Percentiles rank a stretch among this genome's conserved stretches.
Evolutionary conservation across 2,888 invertebrate genomes (phyloP).

Genomic region (Spatulosminthurus flaviceps): DNA sequence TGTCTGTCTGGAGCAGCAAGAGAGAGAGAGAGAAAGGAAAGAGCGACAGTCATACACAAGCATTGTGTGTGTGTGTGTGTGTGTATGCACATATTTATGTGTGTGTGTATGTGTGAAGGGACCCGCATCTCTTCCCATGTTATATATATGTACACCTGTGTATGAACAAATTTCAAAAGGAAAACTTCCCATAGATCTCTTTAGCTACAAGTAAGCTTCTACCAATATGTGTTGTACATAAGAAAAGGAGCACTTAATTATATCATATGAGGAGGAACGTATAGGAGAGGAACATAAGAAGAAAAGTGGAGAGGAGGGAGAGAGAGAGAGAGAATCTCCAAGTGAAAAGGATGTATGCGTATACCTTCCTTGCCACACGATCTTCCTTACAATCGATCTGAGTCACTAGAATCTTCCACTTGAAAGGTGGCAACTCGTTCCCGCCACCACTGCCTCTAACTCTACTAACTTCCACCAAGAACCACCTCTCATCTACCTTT

Average conservation of each 20-base stretch:
- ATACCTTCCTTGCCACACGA: constrained; percentile 30
- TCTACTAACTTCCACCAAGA: background rate
- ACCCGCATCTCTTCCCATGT: background rate
- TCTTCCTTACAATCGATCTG: constrained; percentile 55
- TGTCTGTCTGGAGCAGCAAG: constrained; percentile 20
- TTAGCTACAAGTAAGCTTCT: too few relatives aligned
- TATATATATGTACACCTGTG: background rate
- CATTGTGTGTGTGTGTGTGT: background rate
- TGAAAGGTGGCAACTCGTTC: constrained; percentile 52
- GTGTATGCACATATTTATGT: background rate
- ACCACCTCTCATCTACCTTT: too few relatives aligned
- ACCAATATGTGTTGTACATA: too few relatives aligned
- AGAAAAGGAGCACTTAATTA: too few relatives aligned
- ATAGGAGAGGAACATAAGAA: too few relatives aligned
- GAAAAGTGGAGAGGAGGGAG: background rate
- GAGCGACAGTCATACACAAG: constrained; percentile 23
- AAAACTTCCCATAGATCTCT: background rate
- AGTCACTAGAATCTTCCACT: constrained; percentile 52
- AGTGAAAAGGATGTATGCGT: background rate
- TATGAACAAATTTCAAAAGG: background rate
- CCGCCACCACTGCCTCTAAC: background rate
- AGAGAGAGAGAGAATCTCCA: too few relatives aligned
- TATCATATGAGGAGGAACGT: too few relatives aligned
- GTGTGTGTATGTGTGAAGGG: too few relatives aligned
- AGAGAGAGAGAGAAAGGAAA: background rate